Percentiles rank a stretch among this genome's conserved stretches.
Conservation (phyloP, 2,113 vertebrate genomes). For the Elaphurus davidianus region DNA sequence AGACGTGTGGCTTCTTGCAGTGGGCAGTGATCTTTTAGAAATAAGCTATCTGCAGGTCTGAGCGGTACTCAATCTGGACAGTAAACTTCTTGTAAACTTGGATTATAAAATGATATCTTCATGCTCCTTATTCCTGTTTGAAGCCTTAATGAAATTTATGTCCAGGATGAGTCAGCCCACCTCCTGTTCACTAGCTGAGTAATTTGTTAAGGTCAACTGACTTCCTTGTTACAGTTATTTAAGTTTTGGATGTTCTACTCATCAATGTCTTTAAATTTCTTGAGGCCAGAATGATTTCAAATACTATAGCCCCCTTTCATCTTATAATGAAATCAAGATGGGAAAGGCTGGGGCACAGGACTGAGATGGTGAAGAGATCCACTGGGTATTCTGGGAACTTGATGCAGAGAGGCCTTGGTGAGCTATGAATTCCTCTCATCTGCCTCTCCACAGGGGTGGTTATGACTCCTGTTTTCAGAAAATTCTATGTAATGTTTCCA, state of each 20-base stretch:
- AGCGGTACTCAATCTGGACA: not conserved
- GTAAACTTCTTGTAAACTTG: constrained; percentile 47
- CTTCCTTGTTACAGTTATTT: constrained; percentile 43
- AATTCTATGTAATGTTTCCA: constrained; percentile 17
- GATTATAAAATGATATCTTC: constrained; percentile 35
- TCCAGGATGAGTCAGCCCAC: constrained; percentile 41
- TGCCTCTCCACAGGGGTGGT: not conserved
- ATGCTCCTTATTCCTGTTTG: constrained; percentile 39
- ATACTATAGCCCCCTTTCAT: not conserved
- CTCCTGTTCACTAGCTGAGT: constrained; percentile 1
- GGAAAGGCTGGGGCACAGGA: not conserved
- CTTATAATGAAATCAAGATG: constrained; percentile 43
- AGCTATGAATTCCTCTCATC: not conserved
- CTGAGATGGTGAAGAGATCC: not conserved
- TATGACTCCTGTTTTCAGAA: constrained; percentile 36
- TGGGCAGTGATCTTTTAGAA: not conserved
- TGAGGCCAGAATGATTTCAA: constrained; percentile 38
- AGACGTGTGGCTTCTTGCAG: not conserved
- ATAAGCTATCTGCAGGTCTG: constrained; percentile 22
- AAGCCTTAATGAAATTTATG: constrained; percentile 64
- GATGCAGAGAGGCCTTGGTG: not conserved
- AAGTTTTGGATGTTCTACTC: constrained; percentile 27
- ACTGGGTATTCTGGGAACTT: not conserved
- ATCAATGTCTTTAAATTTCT: constrained; percentile 42
- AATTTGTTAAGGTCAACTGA: constrained; percentile 38